Evolutionary conservation across 2,797 vertebrate species (phyloP), one percentile per base, ranked within the genome.

Genomic region (Limosa lapponica): DNA sequence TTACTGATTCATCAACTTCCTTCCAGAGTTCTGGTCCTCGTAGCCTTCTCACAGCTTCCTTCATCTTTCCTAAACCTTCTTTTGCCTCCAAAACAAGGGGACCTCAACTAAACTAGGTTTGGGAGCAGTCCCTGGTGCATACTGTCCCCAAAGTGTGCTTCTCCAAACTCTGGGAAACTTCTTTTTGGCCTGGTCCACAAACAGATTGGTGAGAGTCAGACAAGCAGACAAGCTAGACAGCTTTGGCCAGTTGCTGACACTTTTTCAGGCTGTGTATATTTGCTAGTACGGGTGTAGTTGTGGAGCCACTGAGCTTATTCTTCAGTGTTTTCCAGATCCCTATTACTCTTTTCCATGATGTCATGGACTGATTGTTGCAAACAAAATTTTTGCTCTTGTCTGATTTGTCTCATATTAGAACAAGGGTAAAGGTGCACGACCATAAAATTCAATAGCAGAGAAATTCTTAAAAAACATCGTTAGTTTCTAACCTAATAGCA

Each of bases 201-300:
- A 41, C 25, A 74, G 61, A 8, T 32, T 46, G 51, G 12, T 82
- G 51, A 66, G 49, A 49, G 19, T 10, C 15, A 67, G n/a, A 24
- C 27, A 72, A 18, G 39, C 1, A 66, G 32, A 22, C 19, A 10
- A n/a, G 32, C 0, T 0, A 34, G 46, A 11, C 46, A 30, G 22
- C 62, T 82, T 46, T 64, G 73, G 25, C 54, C 48, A 16, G 65
- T 36, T 67, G 30, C 57, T 81, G 57, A 8, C 10, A 1, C 46
- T 70, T 66, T 32, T 19, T 27, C 49, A 73, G 71, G 8, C 61
- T 22, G 32, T 11, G 7, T 59, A 1, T 88, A 23, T 46, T 80
- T 70, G 58, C n/a, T 79, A 0, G 23, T 37, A 0, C 4, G 4
- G 28, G 24, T 41, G 27, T 44, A 39, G 54, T 49, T 79, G 37